phyloP scores from a whole-genome alignment of 2,113 vertebrate species.

The Phoxinus phoxinus region DNA sequence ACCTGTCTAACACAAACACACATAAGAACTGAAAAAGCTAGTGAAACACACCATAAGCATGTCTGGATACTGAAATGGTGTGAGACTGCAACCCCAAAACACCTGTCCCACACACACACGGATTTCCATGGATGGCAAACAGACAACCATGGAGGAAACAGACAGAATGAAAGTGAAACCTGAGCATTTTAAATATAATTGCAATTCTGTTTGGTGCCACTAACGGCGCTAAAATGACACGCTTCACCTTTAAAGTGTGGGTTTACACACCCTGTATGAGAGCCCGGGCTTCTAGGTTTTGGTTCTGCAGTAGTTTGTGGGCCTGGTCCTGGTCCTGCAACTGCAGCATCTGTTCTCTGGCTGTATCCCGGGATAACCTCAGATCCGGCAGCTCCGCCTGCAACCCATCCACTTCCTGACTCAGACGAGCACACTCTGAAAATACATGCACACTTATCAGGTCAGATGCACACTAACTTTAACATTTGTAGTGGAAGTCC shows the following conservation, averaged over 20 bases:
- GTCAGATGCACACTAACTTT: no score
- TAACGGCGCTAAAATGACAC: background rate
- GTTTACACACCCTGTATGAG: slow-evolving; percentile 76
- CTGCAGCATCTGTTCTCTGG: slow-evolving; percentile 70
- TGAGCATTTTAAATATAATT: background rate
- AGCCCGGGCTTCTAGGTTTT: slow-evolving; percentile 73
- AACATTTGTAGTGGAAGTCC: background rate
- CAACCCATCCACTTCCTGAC: slow-evolving; percentile 67
- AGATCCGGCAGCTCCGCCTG: slow-evolving; percentile 73
- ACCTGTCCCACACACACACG: background rate
- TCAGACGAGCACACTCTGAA: slow-evolving; percentile 75
- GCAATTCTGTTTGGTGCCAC: background rate
- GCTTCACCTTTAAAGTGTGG: background rate
- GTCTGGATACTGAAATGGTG: background rate
- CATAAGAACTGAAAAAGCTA: background rate
- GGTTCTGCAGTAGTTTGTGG: slow-evolving; percentile 72
- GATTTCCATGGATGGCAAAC: background rate
- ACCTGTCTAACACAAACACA: slow-evolving; percentile 8
- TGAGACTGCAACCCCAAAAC: slow-evolving; percentile 8
- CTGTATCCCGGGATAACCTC: slow-evolving; percentile 63
- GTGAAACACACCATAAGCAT: background rate
- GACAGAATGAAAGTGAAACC: background rate
- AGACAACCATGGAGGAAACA: background rate
- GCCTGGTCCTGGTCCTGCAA: slow-evolving; percentile 73
- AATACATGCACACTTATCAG: background rate